Conservation (phyloP, 2,888 invertebrate genomes). For the Muschampia plurimacula region DNA sequence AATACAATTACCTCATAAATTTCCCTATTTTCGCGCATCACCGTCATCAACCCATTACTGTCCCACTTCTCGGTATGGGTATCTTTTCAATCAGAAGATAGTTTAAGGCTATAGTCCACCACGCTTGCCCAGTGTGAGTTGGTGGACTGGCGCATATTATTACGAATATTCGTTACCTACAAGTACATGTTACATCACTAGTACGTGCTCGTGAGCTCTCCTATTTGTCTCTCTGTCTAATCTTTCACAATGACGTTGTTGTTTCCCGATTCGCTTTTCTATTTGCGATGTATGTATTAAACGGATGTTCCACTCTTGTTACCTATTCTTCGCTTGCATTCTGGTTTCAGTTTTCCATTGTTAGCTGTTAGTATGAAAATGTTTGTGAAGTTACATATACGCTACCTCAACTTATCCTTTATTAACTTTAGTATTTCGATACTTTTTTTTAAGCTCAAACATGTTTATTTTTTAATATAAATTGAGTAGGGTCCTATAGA, state of each 20-base stretch:
- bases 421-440: background rate
- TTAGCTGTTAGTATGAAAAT: background rate
- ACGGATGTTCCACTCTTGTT: slow-evolving; percentile 46
- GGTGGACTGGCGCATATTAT: too few species aligned
- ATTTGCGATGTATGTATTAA: slow-evolving; percentile 48
- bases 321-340: slow-evolving; percentile 15
- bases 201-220: slow-evolving; percentile 10
- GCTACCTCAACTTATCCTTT: background rate
- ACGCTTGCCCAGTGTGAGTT: too few species aligned
- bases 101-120: too few species aligned
- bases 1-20: too few species aligned
- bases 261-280: slow-evolving; percentile 60
- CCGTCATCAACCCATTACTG: too few species aligned
- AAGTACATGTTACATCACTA: background rate
- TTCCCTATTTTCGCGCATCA: too few species aligned
- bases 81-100: too few species aligned
- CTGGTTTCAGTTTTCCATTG: slow-evolving; percentile 6
- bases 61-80: too few species aligned
- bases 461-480: background rate
- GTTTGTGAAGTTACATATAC: background rate
- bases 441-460: background rate
- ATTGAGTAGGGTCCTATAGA: too few species aligned
- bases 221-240: slow-evolving; percentile 75
- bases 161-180: too few species aligned
- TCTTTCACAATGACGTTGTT: slow-evolving; percentile 70